These are phyloP conservation scores for Sphaerophoria taeniata DNA, from an alignment of 2,888 invertebrate species.

Conservation along the genomic window DNA sequence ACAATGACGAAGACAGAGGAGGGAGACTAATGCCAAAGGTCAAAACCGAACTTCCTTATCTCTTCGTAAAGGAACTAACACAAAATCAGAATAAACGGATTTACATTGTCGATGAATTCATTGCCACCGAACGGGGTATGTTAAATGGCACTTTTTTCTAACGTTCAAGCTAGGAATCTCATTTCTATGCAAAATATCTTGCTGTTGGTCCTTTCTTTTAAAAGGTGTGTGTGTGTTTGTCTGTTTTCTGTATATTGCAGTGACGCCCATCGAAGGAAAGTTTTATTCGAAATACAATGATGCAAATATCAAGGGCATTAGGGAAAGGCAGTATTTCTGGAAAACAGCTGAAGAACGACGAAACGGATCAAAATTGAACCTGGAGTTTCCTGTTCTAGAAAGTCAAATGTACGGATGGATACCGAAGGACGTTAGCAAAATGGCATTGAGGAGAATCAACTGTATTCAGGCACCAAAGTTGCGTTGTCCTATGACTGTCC, in stretches of 20 bases:
- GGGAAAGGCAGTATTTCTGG: slow-evolving; percentile 53
- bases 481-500: slow-evolving; percentile 80
- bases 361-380: slow-evolving; percentile 69
- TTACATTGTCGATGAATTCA: slow-evolving; percentile 78
- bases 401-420: slow-evolving; percentile 81
- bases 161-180: neutral
- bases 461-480: slow-evolving; percentile 78
- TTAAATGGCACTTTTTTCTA: neutral
- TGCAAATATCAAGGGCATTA: slow-evolving; percentile 43
- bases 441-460: slow-evolving; percentile 75
- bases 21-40: slow-evolving; percentile 37
- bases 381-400: slow-evolving; percentile 78
- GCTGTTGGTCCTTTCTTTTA: neutral
- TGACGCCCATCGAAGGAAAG: slow-evolving; percentile 78
- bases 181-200: slow-evolving; percentile 16
- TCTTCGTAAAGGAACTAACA: slow-evolving; percentile 81
- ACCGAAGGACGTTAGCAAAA: slow-evolving; percentile 74
- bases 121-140: slow-evolving; percentile 78
- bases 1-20: neutral
- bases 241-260: slow-evolving; percentile 74
- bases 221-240: no score
- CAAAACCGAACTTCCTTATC: slow-evolving; percentile 77
- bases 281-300: slow-evolving; percentile 78
- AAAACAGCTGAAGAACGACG: slow-evolving; percentile 48
- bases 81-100: slow-evolving; percentile 79